Conservation (phyloP, 2,113 vertebrate genomes). For the Tamias sibiricus region DNA sequence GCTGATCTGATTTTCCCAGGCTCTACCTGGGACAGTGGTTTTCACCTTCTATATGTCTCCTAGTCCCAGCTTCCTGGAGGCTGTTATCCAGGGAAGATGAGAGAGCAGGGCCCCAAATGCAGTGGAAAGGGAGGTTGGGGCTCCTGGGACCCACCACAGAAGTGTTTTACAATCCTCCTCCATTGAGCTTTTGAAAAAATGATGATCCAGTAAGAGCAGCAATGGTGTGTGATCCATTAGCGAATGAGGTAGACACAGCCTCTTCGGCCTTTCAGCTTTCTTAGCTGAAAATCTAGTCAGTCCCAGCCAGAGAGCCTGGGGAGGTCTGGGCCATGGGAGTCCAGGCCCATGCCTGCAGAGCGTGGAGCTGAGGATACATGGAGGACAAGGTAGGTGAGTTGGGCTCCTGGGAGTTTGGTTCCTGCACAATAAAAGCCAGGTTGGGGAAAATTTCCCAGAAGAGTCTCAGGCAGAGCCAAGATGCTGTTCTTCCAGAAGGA, state of each 20-base stretch:
- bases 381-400: constrained; percentile 34
- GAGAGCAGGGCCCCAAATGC: not conserved
- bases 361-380: not conserved
- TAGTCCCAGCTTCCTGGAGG: not conserved
- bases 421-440: not conserved
- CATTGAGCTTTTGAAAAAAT: constrained; percentile 45
- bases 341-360: not conserved
- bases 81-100: not conserved
- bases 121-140: not conserved
- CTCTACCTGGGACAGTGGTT: not conserved
- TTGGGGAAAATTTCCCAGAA: not conserved
- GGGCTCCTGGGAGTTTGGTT: not conserved
- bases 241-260: not conserved
- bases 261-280: not conserved
- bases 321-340: not conserved
- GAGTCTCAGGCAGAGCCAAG: not conserved
- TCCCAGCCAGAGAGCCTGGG: not conserved
- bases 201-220: constrained; percentile 16
- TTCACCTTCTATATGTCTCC: not conserved
- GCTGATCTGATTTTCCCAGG: not conserved
- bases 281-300: not conserved
- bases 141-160: not conserved
- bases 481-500: not conserved
- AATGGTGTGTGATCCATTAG: not conserved
- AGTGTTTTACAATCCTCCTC: not conserved